phyloP scores from a whole-genome alignment of 1,140 invertebrate genomes.

The Manduca sexta region DNA sequence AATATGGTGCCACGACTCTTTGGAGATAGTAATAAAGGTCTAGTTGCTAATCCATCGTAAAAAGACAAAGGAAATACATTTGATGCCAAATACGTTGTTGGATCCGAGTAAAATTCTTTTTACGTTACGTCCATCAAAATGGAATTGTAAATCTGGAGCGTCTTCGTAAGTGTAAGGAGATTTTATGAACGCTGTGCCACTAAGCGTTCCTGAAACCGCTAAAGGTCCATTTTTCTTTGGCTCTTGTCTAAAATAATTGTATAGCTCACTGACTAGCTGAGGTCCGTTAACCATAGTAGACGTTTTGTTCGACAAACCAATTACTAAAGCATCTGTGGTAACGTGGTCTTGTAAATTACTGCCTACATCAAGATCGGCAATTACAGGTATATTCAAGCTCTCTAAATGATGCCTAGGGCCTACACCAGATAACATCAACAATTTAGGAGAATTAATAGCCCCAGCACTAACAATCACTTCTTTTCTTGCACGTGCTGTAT shows the following conservation, averaged over 20 bases:
- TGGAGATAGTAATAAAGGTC: slow-evolving; percentile 79
- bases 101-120: slow-evolving; percentile 67
- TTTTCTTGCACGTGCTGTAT: slow-evolving; percentile 72
- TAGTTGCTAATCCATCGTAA: slow-evolving; percentile 65
- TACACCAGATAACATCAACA: slow-evolving; percentile 84
- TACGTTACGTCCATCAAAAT: slow-evolving; percentile 74
- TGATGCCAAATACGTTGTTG: slow-evolving; percentile 64
- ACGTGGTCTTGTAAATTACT: slow-evolving; percentile 88
- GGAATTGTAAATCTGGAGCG: slow-evolving; percentile 79
- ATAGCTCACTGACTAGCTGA: slow-evolving; percentile 67
- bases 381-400: slow-evolving; percentile 75
- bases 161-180: slow-evolving; percentile 62
- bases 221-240: slow-evolving; percentile 66
- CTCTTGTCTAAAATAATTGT: slow-evolving; percentile 64
- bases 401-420: slow-evolving; percentile 77
- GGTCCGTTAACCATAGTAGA: slow-evolving; percentile 54
- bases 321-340: slow-evolving; percentile 74
- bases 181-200: slow-evolving; percentile 73
- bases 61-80: slow-evolving; percentile 69
- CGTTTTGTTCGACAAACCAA: slow-evolving; percentile 71
- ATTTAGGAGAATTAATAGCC: slow-evolving; percentile 81
- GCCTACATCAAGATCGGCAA: slow-evolving; percentile 79
- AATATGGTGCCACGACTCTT: slow-evolving; percentile 81
- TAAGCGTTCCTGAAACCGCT: slow-evolving; percentile 65
- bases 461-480: slow-evolving; percentile 85